Evolutionary conservation across 53 echinoderm and acorn worm species (phyloP).

Genomic region (Crossaster papposus): DNA sequence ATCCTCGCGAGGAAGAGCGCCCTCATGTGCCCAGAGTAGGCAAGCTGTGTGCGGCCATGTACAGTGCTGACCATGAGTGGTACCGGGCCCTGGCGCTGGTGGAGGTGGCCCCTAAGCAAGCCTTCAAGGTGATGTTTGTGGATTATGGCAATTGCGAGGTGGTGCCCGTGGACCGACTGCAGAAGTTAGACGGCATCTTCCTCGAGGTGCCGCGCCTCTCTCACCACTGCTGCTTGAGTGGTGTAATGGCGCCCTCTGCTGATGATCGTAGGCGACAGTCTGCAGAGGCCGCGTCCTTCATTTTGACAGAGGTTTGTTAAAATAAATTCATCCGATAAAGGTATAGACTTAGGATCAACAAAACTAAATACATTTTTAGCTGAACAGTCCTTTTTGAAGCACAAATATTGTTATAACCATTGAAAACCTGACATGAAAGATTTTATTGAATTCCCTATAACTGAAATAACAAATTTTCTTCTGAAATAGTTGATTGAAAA

Average conservation of each 20-base stretch:
- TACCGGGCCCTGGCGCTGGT: conserved; percentile 52
- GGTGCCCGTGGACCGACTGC: conserved; percentile 4
- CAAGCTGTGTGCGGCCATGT: conserved; percentile 54
- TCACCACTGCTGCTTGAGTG: conserved; percentile 14
- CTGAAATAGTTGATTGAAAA: conserved; percentile 7
- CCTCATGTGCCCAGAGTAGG: conserved; percentile 46
- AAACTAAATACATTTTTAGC: background rate
- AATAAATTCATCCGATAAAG: background rate
- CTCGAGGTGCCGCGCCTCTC: conserved; percentile 41
- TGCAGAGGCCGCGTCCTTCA: conserved; percentile 14
- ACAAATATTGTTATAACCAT: no score
- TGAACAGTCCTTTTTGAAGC: no score
- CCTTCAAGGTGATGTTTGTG: conserved; percentile 45
- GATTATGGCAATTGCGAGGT: conserved; percentile 65
- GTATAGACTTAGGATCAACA: background rate
- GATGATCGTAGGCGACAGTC: conserved; percentile 23
- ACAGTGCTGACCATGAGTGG: conserved; percentile 42
- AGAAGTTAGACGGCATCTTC: conserved; percentile 27
- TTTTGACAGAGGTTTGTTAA: conserved; percentile 24
- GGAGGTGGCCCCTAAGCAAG: conserved; percentile 1
- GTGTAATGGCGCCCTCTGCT: conserved; percentile 48
- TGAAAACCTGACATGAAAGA: no score
- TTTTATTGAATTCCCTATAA: no score
- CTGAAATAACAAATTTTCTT: no score
- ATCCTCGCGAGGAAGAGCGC: background rate